Conservation (phyloP, 23 tunicate species). For the Trididemnum miniatum region DNA sequence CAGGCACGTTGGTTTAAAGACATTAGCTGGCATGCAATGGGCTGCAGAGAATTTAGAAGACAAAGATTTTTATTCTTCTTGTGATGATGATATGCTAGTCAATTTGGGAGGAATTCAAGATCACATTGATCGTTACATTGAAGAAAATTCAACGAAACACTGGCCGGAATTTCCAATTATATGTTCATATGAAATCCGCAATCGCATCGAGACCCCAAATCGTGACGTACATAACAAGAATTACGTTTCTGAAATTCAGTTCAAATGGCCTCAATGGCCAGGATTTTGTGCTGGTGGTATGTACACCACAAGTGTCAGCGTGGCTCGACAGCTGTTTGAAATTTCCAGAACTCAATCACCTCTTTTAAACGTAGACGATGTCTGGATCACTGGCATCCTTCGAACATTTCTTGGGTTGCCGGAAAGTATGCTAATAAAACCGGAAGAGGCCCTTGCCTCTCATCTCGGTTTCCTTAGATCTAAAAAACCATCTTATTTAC, state of each 20-base stretch:
- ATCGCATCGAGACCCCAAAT: not conserved
- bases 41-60: slow-evolving; percentile 14
- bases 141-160: not conserved
- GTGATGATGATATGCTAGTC: slow-evolving; percentile 19
- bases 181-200: not conserved
- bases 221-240: not conserved
- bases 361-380: too few species aligned
- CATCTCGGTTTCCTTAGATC: too few species aligned
- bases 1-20: not conserved
- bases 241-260: not conserved
- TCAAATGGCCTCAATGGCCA: slow-evolving; percentile 8
- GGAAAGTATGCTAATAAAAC: too few species aligned
- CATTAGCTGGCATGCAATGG: slow-evolving; percentile 28
- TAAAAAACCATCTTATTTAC: too few species aligned
- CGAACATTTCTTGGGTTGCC: too few species aligned
- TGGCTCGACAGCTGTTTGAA: too few species aligned
- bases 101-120: slow-evolving; percentile 3
- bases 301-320: slow-evolving; percentile 13
- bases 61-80: not conserved
- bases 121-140: not conserved
- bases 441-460: too few species aligned
- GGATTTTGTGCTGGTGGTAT: slow-evolving; percentile 9
- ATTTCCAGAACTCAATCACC: too few species aligned
- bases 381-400: too few species aligned
- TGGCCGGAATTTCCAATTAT: slow-evolving; percentile 24